Conservation (phyloP, 2,113 vertebrate species). For the Brachyistius frenatus region DNA sequence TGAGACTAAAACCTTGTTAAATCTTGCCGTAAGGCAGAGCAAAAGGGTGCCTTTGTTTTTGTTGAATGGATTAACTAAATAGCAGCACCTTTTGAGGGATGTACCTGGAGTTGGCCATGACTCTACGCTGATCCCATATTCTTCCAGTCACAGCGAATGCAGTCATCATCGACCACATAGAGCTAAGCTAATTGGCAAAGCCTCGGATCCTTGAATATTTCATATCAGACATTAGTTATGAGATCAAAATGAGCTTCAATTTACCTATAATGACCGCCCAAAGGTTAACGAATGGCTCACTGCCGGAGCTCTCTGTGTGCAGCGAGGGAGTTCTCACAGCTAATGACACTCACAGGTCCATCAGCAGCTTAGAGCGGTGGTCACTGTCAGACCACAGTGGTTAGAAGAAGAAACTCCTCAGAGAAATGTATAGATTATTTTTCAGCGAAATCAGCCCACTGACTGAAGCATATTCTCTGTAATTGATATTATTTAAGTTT, state of each 20-base stretch:
- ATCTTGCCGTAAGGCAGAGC: background rate
- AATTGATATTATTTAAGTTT: conserved; percentile 28
- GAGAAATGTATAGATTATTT: conserved; percentile 27
- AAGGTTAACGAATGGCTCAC: conserved; percentile 46
- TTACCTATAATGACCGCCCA: conserved; percentile 51
- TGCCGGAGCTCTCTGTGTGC: conserved; percentile 31
- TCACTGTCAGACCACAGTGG: conserved; percentile 40
- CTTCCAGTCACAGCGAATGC: conserved; percentile 21
- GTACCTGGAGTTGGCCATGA: conserved; percentile 2
- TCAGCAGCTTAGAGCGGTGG: conserved; percentile 54
- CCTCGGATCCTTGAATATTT: conserved; percentile 66
- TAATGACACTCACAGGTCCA: conserved; percentile 64
- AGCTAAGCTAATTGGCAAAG: conserved; percentile 64
- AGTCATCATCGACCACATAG: conserved; percentile 52
- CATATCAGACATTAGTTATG: conserved; percentile 64
- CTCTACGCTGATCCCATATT: conserved; percentile 12
- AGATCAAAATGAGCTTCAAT: conserved; percentile 55
- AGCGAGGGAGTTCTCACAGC: conserved; percentile 37
- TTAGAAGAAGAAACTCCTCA: conserved; percentile 30
- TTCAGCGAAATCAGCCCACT: conserved; percentile 9
- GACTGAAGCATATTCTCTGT: conserved; percentile 5
- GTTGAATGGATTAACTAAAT: background rate
- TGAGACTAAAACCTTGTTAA: background rate
- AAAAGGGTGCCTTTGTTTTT: background rate
- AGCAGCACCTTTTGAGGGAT: background rate